Evolutionary conservation across 2,888 invertebrate genomes (phyloP).

Genomic region (Drosophila robusta): DNA sequence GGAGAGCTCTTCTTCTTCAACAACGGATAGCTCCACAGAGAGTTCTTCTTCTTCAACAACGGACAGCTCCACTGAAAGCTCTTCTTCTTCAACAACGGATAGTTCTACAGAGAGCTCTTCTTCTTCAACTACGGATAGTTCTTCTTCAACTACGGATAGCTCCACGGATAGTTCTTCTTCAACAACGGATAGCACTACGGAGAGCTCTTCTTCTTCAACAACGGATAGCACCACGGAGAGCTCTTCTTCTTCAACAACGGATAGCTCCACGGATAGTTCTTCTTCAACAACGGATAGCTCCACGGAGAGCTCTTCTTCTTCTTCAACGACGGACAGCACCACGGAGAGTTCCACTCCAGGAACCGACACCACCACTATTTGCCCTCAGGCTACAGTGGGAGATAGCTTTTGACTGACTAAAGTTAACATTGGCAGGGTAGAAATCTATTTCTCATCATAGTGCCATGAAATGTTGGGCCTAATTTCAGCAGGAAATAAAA

Average conservation of each 20-base stretch:
- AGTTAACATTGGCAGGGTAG: too few species aligned
- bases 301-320: not conserved
- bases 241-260: too few species aligned
- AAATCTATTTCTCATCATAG: not conserved
- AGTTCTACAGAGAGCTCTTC: slow-evolving; percentile 5
- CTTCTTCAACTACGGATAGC: not conserved
- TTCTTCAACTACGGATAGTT: not conserved
- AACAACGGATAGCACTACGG: not conserved
- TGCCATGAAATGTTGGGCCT: not conserved
- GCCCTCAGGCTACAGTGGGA: not conserved
- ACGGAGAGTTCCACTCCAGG: too few species aligned
- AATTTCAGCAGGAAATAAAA: not conserved
- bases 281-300: not conserved
- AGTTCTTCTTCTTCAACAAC: not conserved
- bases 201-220: not conserved
- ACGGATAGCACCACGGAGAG: too few species aligned
- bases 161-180: not conserved
- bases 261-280: not conserved
- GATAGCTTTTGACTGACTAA: too few species aligned
- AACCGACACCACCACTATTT: not conserved
- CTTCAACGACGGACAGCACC: too few species aligned
- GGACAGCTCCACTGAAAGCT: slow-evolving; percentile 1
- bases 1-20: not conserved
- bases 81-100: not conserved
- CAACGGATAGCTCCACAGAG: not conserved